Percentiles rank a stretch among this genome's conserved stretches.
These are phyloP conservation scores for Pelagia noctiluca DNA, from an alignment of 30 jellyfish, hydroid and myxozoan species.

Conservation along the genomic window DNA sequence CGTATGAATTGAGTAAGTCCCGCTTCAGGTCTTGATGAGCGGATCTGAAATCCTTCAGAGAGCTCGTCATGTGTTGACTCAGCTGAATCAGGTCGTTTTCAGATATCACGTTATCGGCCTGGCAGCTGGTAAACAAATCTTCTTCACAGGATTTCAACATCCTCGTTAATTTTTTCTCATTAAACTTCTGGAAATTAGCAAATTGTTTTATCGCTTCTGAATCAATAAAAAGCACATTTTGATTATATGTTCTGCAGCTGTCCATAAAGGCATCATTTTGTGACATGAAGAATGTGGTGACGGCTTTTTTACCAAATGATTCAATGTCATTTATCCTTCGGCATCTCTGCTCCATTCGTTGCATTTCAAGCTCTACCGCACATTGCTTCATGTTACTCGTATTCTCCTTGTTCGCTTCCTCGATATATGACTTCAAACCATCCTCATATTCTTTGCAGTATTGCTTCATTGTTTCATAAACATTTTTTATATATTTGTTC, in stretches of 20 bases:
- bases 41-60: conserved; percentile 50
- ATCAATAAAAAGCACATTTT: conserved; percentile 7
- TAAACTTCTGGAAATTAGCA: conserved; percentile 43
- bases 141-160: conserved; percentile 55
- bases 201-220: conserved; percentile 29
- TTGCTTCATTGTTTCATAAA: conserved; percentile 17
- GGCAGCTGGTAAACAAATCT: conserved; percentile 34
- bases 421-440: conserved; percentile 14
- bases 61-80: conserved; percentile 32
- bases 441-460: conserved; percentile 39
- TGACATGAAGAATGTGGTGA: conserved; percentile 45
- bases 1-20: neutral
- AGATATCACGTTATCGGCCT: conserved; percentile 24
- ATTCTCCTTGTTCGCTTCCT: conserved; percentile 19
- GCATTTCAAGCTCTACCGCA: conserved; percentile 45
- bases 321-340: conserved; percentile 15
- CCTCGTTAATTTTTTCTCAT: conserved; percentile 14
- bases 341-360: conserved; percentile 25
- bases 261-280: conserved; percentile 39
- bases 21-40: conserved; percentile 39
- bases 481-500: conserved; percentile 18
- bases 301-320: conserved; percentile 30
- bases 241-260: conserved; percentile 22
- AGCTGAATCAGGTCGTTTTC: conserved; percentile 30
- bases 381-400: conserved; percentile 42